Conservation (phyloP, 2,888 invertebrate species). For the Dolichopus griseipennis region DNA sequence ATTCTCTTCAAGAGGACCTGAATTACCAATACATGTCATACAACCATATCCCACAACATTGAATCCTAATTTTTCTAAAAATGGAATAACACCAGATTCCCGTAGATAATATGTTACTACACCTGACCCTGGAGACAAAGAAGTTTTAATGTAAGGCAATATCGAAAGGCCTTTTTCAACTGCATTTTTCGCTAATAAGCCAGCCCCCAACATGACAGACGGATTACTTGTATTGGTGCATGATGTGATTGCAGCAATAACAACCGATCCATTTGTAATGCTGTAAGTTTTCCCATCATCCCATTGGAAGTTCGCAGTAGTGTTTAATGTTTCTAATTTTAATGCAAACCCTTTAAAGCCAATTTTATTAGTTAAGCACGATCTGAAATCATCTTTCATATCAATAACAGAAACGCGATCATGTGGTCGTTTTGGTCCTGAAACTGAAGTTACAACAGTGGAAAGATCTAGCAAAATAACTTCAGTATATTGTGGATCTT, state of each 20-base stretch:
- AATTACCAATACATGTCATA: slow-evolving; percentile 99
- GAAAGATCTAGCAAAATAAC: slow-evolving; percentile 73
- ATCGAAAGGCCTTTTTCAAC: slow-evolving; percentile 83
- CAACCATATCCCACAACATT: slow-evolving; percentile 97
- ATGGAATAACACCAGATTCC: slow-evolving; percentile 87
- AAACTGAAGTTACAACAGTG: slow-evolving; percentile 87
- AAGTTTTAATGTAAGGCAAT: slow-evolving; percentile 91
- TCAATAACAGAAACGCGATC: slow-evolving; percentile 84
- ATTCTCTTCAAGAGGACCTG: slow-evolving; percentile 85
- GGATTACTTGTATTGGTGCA: slow-evolving; percentile 98
- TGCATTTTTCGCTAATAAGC: slow-evolving; percentile 87
- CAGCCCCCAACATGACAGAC: slow-evolving; percentile 95
- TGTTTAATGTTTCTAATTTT: slow-evolving; percentile 51
- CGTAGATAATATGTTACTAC: slow-evolving; percentile 73
- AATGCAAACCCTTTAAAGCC: slow-evolving; percentile 90
- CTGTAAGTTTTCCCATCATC: slow-evolving; percentile 68
- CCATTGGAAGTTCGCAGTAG: slow-evolving; percentile 65
- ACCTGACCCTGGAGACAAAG: slow-evolving; percentile 90
- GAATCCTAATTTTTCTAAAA: slow-evolving; percentile 79
- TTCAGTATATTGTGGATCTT: slow-evolving; percentile 78
- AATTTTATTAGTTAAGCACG: slow-evolving; percentile 80
- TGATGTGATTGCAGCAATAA: slow-evolving; percentile 95
- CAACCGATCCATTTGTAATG: slow-evolving; percentile 82
- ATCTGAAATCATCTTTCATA: slow-evolving; percentile 82
- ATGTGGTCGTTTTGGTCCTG: slow-evolving; percentile 95